Percentiles rank a stretch among this genome's conserved stretches.
Evolutionary conservation across 1,140 invertebrate genomes (phyloP).

Genomic region (Camponotus pennsylvanicus): DNA sequence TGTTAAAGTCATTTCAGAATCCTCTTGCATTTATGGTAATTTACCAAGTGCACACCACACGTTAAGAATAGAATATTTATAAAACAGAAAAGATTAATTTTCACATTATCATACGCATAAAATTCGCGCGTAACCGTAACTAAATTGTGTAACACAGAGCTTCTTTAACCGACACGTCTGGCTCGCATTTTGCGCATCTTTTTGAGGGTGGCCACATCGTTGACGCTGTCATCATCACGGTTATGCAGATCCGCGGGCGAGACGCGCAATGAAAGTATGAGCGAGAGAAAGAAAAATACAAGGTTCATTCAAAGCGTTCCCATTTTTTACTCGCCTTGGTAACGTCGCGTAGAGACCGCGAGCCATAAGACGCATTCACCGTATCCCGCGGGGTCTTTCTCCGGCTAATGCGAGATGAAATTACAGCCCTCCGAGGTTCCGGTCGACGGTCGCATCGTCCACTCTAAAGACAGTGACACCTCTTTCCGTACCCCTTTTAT

Average conservation of each 20-base stretch:
- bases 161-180: background rate
- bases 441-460: slow-evolving; percentile 67
- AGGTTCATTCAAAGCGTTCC: slow-evolving; percentile 72
- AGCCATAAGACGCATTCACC: slow-evolving; percentile 74
- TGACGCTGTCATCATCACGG: background rate
- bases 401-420: slow-evolving; percentile 77
- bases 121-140: background rate
- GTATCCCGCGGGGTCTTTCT: slow-evolving; percentile 67
- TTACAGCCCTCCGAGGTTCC: slow-evolving; percentile 73
- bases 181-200: slow-evolving; percentile 9
- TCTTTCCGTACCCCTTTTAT: background rate
- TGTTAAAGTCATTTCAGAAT: background rate
- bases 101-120: background rate
- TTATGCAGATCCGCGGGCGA: slow-evolving; percentile 18
- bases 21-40: background rate
- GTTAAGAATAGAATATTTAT: background rate
- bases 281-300: slow-evolving; percentile 46
- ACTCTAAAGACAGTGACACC: slow-evolving; percentile 64
- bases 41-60: background rate
- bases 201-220: background rate
- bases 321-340: slow-evolving; percentile 35
- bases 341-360: slow-evolving; percentile 60
- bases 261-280: slow-evolving; percentile 74
- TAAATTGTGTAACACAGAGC: background rate
- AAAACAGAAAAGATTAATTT: background rate